phyloP scores from a whole-genome alignment of 2,113 vertebrate species.

The Tympanuchus pallidicinctus region DNA sequence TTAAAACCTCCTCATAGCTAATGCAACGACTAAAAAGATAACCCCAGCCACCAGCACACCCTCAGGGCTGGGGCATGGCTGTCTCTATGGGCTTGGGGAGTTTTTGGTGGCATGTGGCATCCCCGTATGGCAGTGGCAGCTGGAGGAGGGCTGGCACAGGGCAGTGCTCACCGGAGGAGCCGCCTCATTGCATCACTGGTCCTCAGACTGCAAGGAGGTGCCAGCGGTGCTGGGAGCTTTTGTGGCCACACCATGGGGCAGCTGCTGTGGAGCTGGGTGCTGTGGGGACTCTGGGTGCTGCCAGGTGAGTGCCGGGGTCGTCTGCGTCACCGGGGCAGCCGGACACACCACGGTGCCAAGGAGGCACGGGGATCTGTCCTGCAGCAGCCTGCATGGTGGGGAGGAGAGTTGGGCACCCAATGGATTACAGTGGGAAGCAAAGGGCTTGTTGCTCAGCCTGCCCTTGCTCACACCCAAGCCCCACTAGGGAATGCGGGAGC shows the following conservation, averaged over 20 bases:
- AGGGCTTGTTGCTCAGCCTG: not conserved
- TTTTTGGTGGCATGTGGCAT: not conserved
- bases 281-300: slow-evolving; percentile 40
- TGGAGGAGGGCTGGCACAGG: not conserved
- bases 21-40: not conserved
- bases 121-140: not conserved
- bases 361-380: not conserved
- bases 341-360: not conserved
- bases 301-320: not conserved
- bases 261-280: slow-evolving; percentile 18
- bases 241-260: not conserved
- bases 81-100: not conserved
- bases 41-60: not conserved
- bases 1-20: not conserved
- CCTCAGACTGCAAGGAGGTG: not conserved
- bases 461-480: not conserved
- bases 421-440: not conserved
- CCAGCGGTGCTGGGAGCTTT: not conserved
- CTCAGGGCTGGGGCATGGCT: not conserved
- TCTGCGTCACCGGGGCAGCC: fast-evolving
- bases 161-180: not conserved
- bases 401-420: not conserved
- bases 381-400: fast-evolving
- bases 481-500: not conserved
- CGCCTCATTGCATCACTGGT: not conserved